These are phyloP conservation scores for Odontesthes bonariensis DNA, from an alignment of 2,113 vertebrate species.

Conservation along the genomic window DNA sequence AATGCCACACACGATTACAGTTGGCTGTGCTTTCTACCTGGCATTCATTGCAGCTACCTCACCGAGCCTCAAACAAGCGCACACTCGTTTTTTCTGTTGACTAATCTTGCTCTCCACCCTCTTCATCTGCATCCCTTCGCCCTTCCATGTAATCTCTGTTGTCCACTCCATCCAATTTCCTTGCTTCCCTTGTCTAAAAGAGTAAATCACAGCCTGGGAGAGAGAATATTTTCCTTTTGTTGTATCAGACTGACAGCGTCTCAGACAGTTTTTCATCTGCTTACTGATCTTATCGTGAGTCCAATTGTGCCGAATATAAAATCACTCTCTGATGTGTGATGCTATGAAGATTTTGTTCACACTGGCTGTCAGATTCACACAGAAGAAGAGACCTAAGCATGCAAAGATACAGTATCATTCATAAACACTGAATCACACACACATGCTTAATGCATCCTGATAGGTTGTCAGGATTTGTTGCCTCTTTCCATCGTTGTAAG, in stretches of 20 bases:
- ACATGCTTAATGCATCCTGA: slow-evolving; percentile 49
- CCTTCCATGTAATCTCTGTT: slow-evolving; percentile 25
- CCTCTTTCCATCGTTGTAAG: slow-evolving; percentile 58
- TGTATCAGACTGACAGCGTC: slow-evolving; percentile 51
- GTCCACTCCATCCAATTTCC: slow-evolving; percentile 20
- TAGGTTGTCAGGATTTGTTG: slow-evolving; percentile 69
- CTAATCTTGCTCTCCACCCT: slow-evolving; percentile 13
- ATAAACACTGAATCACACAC: slow-evolving; percentile 54
- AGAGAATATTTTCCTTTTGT: slow-evolving; percentile 51
- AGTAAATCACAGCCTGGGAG: slow-evolving; percentile 36
- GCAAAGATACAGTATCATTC: slow-evolving; percentile 44
- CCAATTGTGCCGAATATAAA: slow-evolving; percentile 59
- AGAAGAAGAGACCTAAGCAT: slow-evolving; percentile 37
- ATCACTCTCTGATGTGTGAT: slow-evolving; percentile 53
- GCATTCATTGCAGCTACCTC: slow-evolving; percentile 18
- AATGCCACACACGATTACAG: slow-evolving; percentile 19
- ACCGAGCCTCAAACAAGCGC: neutral
- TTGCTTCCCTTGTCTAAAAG: slow-evolving; percentile 28
- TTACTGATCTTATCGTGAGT: slow-evolving; percentile 67
- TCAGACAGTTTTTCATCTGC: slow-evolving; percentile 41
- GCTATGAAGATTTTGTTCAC: slow-evolving; percentile 35
- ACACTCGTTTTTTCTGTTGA: slow-evolving; percentile 1
- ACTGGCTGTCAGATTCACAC: slow-evolving; percentile 47
- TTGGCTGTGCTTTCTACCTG: slow-evolving; percentile 16
- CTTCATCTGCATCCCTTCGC: slow-evolving; percentile 16